These are phyloP conservation scores for Drosophila siamana DNA, from an alignment of 2,888 invertebrate species.

Conservation along the genomic window DNA sequence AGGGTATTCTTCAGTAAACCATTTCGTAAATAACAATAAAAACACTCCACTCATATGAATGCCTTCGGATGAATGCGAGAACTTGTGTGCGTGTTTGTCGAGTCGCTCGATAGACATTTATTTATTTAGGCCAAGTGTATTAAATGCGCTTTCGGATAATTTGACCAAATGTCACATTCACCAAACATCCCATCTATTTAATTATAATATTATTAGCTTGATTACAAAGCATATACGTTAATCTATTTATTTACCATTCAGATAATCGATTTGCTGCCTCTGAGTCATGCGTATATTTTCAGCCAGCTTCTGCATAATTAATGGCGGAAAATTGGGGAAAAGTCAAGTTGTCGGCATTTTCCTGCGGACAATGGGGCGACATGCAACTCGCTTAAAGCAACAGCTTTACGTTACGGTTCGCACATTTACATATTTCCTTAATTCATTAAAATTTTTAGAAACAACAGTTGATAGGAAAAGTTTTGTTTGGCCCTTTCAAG, in stretches of 20 bases:
- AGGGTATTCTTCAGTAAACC: constrained; percentile 5
- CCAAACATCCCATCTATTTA: constrained; percentile 29
- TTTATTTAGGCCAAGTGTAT: constrained; percentile 60
- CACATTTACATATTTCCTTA: background rate
- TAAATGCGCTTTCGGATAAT: constrained; percentile 44
- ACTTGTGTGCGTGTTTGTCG: constrained; percentile 24
- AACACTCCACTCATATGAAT: constrained; percentile 21
- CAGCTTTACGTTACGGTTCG: background rate
- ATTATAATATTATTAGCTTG: constrained; percentile 26
- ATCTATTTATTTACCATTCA: constrained; percentile 9
- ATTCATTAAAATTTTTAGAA: background rate
- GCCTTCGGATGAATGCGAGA: constrained; percentile 9
- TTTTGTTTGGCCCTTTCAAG: background rate
- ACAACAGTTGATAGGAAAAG: background rate
- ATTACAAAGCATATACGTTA: constrained; percentile 3
- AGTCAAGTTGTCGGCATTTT: background rate
- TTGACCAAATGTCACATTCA: constrained; percentile 44
- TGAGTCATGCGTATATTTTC: constrained; percentile 1
- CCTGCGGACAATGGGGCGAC: background rate
- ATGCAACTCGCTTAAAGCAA: background rate
- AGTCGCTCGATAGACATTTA: constrained; percentile 21
- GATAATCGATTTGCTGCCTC: constrained; percentile 11
- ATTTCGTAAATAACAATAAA: constrained; percentile 16
- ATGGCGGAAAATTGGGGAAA: background rate
- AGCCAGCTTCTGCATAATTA: background rate